Evolutionary conservation across 2,113 vertebrate genomes (phyloP).

Genomic region (Actinemys pallida): DNA sequence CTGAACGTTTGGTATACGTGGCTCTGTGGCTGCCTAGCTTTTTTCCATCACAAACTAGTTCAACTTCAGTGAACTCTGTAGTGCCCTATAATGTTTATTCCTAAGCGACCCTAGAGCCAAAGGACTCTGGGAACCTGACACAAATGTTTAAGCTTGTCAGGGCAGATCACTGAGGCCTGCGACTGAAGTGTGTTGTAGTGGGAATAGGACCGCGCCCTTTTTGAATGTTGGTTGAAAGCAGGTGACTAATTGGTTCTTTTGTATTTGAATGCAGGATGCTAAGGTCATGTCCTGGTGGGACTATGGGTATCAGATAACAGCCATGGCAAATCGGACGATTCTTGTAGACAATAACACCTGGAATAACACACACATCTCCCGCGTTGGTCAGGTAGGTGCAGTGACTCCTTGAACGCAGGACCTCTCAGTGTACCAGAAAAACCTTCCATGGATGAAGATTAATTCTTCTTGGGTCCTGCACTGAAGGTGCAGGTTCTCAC

Average conservation of each 20-base stretch:
- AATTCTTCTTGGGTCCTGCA: background rate
- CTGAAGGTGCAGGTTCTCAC: background rate
- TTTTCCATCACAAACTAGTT: background rate
- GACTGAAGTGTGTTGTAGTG: background rate
- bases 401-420: fast-evolving
- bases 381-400: slow-evolving; percentile 92
- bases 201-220: background rate
- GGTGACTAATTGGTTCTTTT: fast-evolving
- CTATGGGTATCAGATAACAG: slow-evolving; percentile 98
- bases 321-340: slow-evolving; percentile 98
- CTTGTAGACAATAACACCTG: slow-evolving; percentile 99
- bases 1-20: background rate
- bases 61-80: background rate
- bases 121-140: background rate
- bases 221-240: fast-evolving
- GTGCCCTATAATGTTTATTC: background rate
- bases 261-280: slow-evolving; percentile 84
- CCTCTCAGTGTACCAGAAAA: background rate
- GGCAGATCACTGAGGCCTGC: background rate
- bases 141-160: background rate
- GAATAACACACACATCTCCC: slow-evolving; percentile 99
- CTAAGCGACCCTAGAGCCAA: background rate
- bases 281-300: slow-evolving; percentile 99
- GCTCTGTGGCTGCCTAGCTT: background rate
- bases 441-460: background rate